Evolutionary conservation across 1,140 invertebrate species (phyloP), one percentile per base, ranked within the genome.

Genomic region (Amphibalanus amphitrite): DNA sequence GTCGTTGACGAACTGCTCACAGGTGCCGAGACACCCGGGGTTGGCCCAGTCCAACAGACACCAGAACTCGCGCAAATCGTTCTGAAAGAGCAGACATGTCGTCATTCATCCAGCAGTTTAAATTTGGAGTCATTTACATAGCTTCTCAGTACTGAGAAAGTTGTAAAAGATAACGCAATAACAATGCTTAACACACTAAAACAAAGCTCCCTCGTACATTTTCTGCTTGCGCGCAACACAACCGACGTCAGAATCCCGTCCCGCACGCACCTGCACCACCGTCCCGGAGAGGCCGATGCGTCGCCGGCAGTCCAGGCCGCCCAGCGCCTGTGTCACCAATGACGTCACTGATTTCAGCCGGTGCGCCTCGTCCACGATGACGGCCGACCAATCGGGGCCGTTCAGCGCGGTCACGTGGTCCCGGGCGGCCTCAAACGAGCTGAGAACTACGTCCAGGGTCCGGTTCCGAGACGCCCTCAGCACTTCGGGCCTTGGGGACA

Each of bases 21-120:
- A 72, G 8, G 70, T 33, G 17, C 71, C 71, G 26, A 72, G 67
- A 28, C 71, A 72, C 13, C 71, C 71, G 10, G 71, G 71, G 73
- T 72, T 72, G 29, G 64, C 71, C 71, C 71, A 72, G 28, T 72
- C 71, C 25, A 72, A 28, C 8, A 72, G 15, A 72, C 38, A 59
- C 71, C 71, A 72, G 47, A 72, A 40, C 38, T 72, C 71, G 25
- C 73, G 29, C 71, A 72, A 71, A 20, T 72, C 73, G 25, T 72
- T 72, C 30, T 72, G 71, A 40, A 72, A 71, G 3, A 33, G 23
- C 29, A n/a, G n/a, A n/a, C n/a, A n/a, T n/a, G n/a, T n/a, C n/a
- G n/a, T n/a, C n/a, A n/a, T n/a, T n/a, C n/a, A n/a, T n/a, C n/a
- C n/a, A n/a, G n/a, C n/a, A n/a, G n/a, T n/a, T n/a, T n/a, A n/a